Evolutionary conservation across 2,888 invertebrate genomes (phyloP).

Genomic region (Embidobia sp.): DNA sequence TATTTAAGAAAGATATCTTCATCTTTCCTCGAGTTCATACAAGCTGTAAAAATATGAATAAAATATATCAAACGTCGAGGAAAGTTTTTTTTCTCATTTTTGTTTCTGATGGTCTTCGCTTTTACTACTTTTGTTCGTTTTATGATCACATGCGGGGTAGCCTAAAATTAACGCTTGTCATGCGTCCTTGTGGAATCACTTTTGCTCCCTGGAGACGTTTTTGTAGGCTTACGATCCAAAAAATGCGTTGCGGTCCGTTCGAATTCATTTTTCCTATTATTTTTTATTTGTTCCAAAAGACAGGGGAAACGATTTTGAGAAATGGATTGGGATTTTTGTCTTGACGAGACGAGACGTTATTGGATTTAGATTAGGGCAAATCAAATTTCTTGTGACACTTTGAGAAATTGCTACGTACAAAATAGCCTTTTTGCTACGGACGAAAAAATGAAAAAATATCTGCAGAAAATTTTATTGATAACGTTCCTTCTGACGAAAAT

Average conservation of each 20-base stretch:
- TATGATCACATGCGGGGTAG: constrained; percentile 44
- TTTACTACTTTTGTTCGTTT: constrained; percentile 6
- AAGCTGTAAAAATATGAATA: too few species aligned
- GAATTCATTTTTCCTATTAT: neutral
- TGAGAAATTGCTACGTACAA: neutral
- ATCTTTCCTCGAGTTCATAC: too few species aligned
- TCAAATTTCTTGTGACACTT: constrained; percentile 17
- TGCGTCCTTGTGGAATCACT: constrained; percentile 58
- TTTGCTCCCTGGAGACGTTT: constrained; percentile 47
- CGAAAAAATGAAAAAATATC: too few species aligned
- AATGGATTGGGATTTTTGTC: constrained; percentile 17
- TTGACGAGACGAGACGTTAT: constrained; percentile 19
- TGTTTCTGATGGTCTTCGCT: neutral
- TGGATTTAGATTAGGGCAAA: constrained; percentile 26
- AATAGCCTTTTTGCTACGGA: neutral
- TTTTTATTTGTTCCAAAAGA: neutral
- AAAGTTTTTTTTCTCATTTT: constrained; percentile 1
- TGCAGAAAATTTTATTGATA: too few species aligned
- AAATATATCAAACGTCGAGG: too few species aligned
- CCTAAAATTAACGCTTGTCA: constrained; percentile 62
- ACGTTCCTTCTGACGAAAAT: too few species aligned
- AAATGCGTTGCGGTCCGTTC: constrained; percentile 1
- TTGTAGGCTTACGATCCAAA: constrained; percentile 25
- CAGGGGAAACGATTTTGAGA: constrained; percentile 6
- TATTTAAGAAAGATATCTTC: too few species aligned